Percentiles rank a stretch among this genome's conserved stretches.
Evolutionary conservation across 2,113 vertebrate genomes (phyloP).

Genomic region (Sula dactylatra): DNA sequence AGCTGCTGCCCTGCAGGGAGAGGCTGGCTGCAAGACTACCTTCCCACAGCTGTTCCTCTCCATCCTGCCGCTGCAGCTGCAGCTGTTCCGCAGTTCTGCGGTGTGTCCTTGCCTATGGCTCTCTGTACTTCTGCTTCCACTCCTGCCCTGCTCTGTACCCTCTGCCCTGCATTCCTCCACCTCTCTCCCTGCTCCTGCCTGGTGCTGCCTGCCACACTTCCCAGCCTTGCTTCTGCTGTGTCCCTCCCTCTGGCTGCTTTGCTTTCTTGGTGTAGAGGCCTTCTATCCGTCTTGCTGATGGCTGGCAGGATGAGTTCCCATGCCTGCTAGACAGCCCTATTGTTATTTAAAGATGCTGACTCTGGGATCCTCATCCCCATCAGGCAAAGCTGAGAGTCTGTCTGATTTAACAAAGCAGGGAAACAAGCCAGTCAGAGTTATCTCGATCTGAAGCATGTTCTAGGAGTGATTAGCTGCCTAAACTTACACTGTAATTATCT

Average conservation of each 20-base stretch:
- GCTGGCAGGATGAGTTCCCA: neutral
- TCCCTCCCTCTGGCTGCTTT: neutral
- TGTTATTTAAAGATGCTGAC: neutral
- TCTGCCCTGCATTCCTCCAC: neutral
- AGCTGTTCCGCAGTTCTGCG: neutral
- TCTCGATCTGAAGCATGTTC: constrained; percentile 32
- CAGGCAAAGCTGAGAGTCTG: neutral
- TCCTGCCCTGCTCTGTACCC: neutral
- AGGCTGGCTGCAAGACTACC: neutral
- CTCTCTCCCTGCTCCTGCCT: neutral
- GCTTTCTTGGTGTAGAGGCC: neutral
- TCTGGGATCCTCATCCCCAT: neutral
- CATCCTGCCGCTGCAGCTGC: accelerated
- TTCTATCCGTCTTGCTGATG: neutral
- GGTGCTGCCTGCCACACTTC: neutral
- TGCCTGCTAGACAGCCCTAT: neutral
- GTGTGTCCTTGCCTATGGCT: neutral
- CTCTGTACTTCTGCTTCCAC: neutral
- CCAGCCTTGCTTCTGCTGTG: neutral
- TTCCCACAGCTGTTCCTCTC: neutral
- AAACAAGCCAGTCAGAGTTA: constrained; percentile 31
- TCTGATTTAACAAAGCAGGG: constrained; percentile 31
- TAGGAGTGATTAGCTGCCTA: constrained; percentile 55
- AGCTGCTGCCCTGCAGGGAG: neutral
- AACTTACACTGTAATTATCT: constrained; percentile 49